Evolutionary conservation across 1,140 invertebrate species (phyloP).

Genomic region (Anoplolepis gracilipes): DNA sequence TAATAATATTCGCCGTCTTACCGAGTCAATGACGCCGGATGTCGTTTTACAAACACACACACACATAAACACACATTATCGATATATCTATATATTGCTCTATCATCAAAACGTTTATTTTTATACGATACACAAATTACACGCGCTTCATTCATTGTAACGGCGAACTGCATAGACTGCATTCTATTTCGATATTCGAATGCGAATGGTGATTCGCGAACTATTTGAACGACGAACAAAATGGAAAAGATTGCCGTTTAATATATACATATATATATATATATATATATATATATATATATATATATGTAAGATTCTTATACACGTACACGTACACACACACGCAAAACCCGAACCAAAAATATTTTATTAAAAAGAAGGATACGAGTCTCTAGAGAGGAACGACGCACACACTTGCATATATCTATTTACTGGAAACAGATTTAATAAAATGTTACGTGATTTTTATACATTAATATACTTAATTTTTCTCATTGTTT

Average conservation of each 20-base stretch:
- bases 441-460: constrained; percentile 84
- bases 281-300: too few species aligned
- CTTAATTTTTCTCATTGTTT: constrained; percentile 77
- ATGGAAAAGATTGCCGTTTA: constrained; percentile 29
- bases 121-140: constrained; percentile 79
- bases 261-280: too few species aligned
- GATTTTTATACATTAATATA: constrained; percentile 81
- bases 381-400: constrained; percentile 61
- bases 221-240: constrained; percentile 36
- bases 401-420: constrained; percentile 78
- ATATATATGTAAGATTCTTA: constrained; percentile 63
- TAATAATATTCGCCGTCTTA: constrained; percentile 60
- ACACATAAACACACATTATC: constrained; percentile 51
- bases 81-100: constrained; percentile 70
- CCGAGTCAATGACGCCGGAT: constrained; percentile 45
- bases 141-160: constrained; percentile 74
- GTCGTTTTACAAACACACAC: too few species aligned
- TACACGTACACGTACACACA: background rate
- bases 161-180: constrained; percentile 61
- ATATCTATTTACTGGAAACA: constrained; percentile 73
- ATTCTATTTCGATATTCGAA: constrained; percentile 72
- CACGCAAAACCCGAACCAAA: constrained; percentile 82
- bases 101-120: constrained; percentile 82
- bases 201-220: constrained; percentile 58
- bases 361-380: constrained; percentile 79